Percentiles rank a stretch among this genome's conserved stretches.
Conservation (phyloP, 2,888 invertebrate species). For the Trichogramma dendrolimi region DNA sequence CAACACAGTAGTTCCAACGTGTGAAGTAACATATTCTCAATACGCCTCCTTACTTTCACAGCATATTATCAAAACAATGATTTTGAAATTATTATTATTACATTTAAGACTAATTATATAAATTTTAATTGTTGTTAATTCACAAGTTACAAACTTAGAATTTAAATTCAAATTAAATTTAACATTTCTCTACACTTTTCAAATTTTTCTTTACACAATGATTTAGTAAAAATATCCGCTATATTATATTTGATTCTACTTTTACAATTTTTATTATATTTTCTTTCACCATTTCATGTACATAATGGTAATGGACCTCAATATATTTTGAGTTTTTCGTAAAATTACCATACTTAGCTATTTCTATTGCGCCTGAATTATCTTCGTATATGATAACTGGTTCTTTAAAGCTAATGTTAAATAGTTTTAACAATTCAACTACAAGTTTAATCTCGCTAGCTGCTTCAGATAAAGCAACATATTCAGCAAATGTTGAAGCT, state of each 20-base stretch:
- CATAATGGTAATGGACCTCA: conserved; percentile 12
- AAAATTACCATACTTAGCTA: conserved; percentile 27
- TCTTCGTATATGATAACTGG: conserved; percentile 24
- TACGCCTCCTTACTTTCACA: too few relatives aligned
- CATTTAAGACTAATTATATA: too few relatives aligned
- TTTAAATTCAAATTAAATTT: background rate
- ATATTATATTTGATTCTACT: conserved; percentile 7
- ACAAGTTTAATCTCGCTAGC: conserved; percentile 22
- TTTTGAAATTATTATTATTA: too few relatives aligned
- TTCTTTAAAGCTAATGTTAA: conserved; percentile 15
- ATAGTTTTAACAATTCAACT: conserved; percentile 10
- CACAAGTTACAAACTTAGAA: too few relatives aligned
- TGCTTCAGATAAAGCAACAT: conserved; percentile 28
- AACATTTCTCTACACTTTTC: conserved; percentile 3
- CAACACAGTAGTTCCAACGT: accelerated
- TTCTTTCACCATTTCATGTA: conserved; percentile 16
- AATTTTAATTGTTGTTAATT: too few relatives aligned
- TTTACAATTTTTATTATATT: conserved; percentile 12
- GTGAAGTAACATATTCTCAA: too few relatives aligned
- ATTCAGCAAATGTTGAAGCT: conserved; percentile 27
- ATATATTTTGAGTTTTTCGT: conserved; percentile 21
- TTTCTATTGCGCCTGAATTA: conserved; percentile 20
- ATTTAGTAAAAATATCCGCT: conserved; percentile 11
- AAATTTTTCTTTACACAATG: background rate
- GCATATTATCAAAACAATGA: too few relatives aligned